These are phyloP conservation scores for Eristalinus sepulchralis DNA, from an alignment of 2,888 invertebrate species.

Conservation along the genomic window DNA sequence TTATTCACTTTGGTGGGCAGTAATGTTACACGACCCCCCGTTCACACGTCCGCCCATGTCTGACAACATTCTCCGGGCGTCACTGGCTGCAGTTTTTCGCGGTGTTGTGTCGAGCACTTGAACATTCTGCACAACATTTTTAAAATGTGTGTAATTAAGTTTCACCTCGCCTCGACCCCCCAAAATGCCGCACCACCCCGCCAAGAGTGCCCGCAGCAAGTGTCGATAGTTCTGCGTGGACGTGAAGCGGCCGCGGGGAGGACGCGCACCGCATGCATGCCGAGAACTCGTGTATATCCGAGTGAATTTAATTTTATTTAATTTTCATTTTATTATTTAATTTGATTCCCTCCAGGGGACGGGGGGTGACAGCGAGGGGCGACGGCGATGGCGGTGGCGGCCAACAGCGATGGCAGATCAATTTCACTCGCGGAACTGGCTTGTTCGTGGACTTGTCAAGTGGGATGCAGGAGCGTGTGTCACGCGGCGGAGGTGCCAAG, in stretches of 20 bases:
- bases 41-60: constrained; percentile 57
- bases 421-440: neutral
- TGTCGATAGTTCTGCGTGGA: no score
- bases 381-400: no score
- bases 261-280: neutral
- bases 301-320: constrained; percentile 63
- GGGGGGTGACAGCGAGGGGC: no score
- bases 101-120: neutral
- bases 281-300: constrained; percentile 43
- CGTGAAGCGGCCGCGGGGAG: no score
- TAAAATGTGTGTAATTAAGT: constrained; percentile 59
- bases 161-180: constrained; percentile 12
- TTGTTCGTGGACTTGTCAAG: neutral
- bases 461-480: neutral
- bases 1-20: constrained; percentile 22
- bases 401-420: constrained; percentile 6
- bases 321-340: constrained; percentile 68
- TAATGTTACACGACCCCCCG: constrained; percentile 44
- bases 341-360: constrained; percentile 14
- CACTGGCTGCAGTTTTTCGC: constrained; percentile 16
- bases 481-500: constrained; percentile 17
- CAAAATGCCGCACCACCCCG: neutral
- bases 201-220: no score
- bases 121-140: constrained; percentile 37
- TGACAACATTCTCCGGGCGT: constrained; percentile 50